Conservation (phyloP, 2,888 invertebrate genomes). For the Seira sanloemensis region DNA sequence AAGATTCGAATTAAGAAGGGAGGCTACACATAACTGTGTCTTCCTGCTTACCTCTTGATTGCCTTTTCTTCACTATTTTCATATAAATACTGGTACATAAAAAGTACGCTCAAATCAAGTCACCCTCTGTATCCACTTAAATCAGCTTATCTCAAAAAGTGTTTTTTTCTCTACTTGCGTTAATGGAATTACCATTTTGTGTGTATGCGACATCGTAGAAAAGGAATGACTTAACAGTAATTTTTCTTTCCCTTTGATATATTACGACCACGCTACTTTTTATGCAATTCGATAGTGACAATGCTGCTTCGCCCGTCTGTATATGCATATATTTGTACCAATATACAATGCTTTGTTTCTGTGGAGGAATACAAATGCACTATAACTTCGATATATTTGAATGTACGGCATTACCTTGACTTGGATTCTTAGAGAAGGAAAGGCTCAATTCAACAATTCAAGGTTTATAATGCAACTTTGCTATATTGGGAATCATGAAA, state of each 20-base stretch:
- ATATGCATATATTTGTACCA: background rate
- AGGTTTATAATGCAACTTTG: background rate
- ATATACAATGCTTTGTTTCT: too few relatives aligned
- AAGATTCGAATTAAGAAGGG: background rate
- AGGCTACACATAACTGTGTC: constrained; percentile 32
- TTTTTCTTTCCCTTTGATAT: constrained; percentile 24
- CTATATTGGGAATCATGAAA: background rate
- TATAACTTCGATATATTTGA: background rate
- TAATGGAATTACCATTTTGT: constrained; percentile 33
- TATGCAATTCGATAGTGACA: constrained; percentile 1
- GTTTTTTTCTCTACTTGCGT: constrained; percentile 12
- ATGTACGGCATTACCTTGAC: constrained; percentile 33
- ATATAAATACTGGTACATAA: constrained; percentile 36
- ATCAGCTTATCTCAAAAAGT: background rate
- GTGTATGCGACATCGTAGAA: constrained; percentile 36
- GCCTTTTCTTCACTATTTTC: constrained; percentile 6
- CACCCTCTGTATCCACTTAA: constrained; percentile 1
- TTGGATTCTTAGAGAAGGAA: constrained; percentile 7
- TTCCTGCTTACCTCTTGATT: constrained; percentile 40
- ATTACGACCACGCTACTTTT: background rate
- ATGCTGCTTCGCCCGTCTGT: background rate
- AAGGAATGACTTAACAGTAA: constrained; percentile 55
- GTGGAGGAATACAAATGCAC: background rate
- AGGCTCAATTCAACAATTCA: too few relatives aligned
- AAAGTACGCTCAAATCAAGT: constrained; percentile 6